Evolutionary conservation across 2,113 vertebrate species (phyloP), one percentile per base, ranked within the genome.

Genomic region (Xerus inauris): DNA sequence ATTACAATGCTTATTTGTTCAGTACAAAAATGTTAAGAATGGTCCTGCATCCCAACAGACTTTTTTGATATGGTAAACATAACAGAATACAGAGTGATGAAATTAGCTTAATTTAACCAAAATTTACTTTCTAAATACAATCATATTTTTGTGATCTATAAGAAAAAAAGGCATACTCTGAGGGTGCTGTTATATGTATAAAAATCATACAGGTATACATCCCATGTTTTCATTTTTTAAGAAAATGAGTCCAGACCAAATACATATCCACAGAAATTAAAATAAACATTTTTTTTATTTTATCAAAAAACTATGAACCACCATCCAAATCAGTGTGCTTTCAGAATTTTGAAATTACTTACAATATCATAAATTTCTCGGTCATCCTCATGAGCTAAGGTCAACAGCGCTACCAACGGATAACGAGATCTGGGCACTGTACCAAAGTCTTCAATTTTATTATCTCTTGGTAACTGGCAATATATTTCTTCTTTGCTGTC

Each of bases 341-440:
- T 81, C 71, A 80, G 85, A 26, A 88, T 80, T 95, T 84, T 87
- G 30, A 26, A 28, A 30, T 96, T 96, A 99, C 99, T 99, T 98
- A 99, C 99, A 94, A 99, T 99, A 96, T 99, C 98, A 96, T 99
- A 99, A 8, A 97, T 87, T 72, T 99, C 98, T 96, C 99, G 98
- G 79, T 98, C 98, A 80, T 99, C 99, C 28, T 98, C 96, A 95
- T 99, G 98, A 13, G 99, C 98, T 45, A 99, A 95, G 0, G 99
- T 99, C 97, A 99, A 95, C 81, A 99, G 96, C 0, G 98, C 99
- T 86, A 99, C 98, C n/a, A 99, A 97, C 0, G 99, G 99, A 96
- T 99, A 99, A 80, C 97, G 97, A 76, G 98, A 97, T 94, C 99
- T 98, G 1, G 99, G 99, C 94, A 99, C 98, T 0, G 98, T 97